A percentile compares a stretch with the other conserved stretches of the same genome.
phyloP scores from a whole-genome alignment of 2,113 vertebrate genomes.

The Prunella himalayana region DNA sequence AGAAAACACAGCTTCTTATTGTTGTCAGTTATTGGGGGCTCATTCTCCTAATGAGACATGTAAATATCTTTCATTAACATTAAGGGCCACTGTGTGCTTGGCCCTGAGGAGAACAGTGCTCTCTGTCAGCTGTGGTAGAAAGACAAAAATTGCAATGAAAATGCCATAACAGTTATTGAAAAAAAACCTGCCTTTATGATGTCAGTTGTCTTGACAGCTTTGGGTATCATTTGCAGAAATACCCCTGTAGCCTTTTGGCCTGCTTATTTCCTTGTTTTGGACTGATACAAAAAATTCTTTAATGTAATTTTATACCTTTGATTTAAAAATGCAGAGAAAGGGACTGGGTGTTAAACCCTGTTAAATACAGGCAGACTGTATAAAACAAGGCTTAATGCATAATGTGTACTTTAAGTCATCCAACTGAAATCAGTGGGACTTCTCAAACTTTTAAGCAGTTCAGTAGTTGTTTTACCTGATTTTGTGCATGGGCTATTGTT shows the following conservation, averaged over 20 bases:
- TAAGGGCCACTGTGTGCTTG: not conserved
- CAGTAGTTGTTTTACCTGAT: not conserved
- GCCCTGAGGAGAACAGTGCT: constrained; percentile 14
- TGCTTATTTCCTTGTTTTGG: not conserved
- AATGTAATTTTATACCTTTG: not conserved
- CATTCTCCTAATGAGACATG: constrained; percentile 40
- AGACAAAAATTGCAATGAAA: not conserved
- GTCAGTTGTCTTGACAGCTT: not conserved
- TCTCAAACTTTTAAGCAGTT: not conserved
- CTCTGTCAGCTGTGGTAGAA: not conserved
- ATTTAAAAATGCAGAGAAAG: not conserved
- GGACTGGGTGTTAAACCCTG: not conserved
- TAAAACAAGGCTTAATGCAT: rapidly evolving
- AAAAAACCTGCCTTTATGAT: not conserved
- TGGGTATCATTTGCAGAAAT: not conserved
- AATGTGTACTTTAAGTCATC: not conserved
- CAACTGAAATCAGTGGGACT: not conserved
- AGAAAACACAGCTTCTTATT: constrained; percentile 61
- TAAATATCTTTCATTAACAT: constrained; percentile 54
- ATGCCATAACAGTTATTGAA: not conserved
- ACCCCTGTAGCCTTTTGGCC: not conserved
- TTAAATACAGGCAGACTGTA: not conserved
- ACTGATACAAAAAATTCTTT: not conserved
- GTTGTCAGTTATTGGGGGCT: constrained; percentile 47
- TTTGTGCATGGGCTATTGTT: not conserved